A percentile compares a stretch with the other conserved stretches of the same genome.
Evolutionary conservation across 2,113 vertebrate genomes (phyloP).

Genomic region (Telmatochromis brichardi): DNA sequence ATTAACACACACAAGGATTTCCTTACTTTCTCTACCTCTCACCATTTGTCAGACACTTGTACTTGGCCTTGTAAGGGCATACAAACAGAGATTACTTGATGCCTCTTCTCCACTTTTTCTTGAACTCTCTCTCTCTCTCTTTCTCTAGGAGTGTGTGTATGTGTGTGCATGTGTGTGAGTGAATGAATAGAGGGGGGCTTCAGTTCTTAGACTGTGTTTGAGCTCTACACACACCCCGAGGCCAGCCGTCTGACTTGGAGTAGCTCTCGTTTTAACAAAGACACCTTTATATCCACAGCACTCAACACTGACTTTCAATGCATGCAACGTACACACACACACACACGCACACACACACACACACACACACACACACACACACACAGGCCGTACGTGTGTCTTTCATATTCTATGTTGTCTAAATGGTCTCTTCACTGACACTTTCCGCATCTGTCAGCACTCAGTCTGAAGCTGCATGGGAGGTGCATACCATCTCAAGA

Average conservation of each 20-base stretch:
- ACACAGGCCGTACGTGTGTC: slow-evolving; percentile 13
- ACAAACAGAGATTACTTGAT: neutral
- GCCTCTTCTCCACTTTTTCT: neutral
- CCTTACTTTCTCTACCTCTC: neutral
- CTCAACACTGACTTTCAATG: slow-evolving; percentile 45
- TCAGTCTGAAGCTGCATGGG: slow-evolving; percentile 33
- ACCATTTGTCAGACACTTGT: neutral
- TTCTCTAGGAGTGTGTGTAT: neutral
- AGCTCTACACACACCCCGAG: slow-evolving; percentile 42
- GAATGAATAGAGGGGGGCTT: slow-evolving; percentile 2
- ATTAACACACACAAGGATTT: neutral
- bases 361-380: neutral
- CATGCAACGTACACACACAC: neutral
- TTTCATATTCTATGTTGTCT: slow-evolving; percentile 65
- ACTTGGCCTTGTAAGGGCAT: neutral
- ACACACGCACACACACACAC: neutral
- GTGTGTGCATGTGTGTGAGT: neutral
- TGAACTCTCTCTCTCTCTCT: neutral
- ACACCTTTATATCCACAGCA: slow-evolving; percentile 66
- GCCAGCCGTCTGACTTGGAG: slow-evolving; percentile 65
- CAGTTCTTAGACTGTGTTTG: slow-evolving; percentile 21
- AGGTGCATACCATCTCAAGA: slow-evolving; percentile 22
- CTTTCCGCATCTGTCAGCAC: slow-evolving; percentile 62
- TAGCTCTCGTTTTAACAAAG: slow-evolving; percentile 68
- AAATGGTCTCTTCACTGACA: slow-evolving; percentile 55